Evolutionary conservation across 2,888 invertebrate genomes (phyloP).

Genomic region (Stegana nigrithorax): DNA sequence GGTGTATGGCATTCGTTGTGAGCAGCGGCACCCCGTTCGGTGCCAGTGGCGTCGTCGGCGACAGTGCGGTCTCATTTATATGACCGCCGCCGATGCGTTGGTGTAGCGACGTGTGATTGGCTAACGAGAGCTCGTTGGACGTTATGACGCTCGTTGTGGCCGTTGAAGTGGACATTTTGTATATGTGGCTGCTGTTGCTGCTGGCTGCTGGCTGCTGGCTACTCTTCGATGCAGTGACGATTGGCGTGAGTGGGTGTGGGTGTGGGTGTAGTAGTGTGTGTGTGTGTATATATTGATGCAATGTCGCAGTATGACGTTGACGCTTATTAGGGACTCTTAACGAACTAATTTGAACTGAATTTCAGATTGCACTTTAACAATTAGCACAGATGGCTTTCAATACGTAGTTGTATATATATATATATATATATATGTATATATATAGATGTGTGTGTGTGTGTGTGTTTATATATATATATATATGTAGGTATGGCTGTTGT

Average conservation of each 20-base stretch:
- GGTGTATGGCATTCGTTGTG: slow-evolving; percentile 63
- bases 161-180: slow-evolving; percentile 63
- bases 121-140: slow-evolving; percentile 62
- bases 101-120: slow-evolving; percentile 40
- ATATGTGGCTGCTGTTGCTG: too few relatives aligned
- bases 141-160: slow-evolving; percentile 64
- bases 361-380: slow-evolving; percentile 33
- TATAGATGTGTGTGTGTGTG: too few relatives aligned
- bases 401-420: too few relatives aligned
- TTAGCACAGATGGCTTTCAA: slow-evolving; percentile 19
- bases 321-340: slow-evolving; percentile 20
- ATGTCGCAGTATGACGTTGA: not conserved
- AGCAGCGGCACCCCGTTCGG: slow-evolving; percentile 64
- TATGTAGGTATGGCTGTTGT: slow-evolving; percentile 16
- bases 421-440: too few relatives aligned
- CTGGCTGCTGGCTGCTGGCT: too few relatives aligned
- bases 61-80: slow-evolving; percentile 49
- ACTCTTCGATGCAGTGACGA: too few relatives aligned
- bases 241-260: not conserved
- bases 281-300: not conserved
- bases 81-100: slow-evolving; percentile 44
- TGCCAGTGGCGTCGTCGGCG: slow-evolving; percentile 50
- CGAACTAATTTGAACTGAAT: slow-evolving; percentile 42
- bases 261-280: not conserved
- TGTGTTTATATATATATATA: too few relatives aligned